A percentile compares a stretch with the other conserved stretches of the same genome.
Evolutionary conservation across 2,113 vertebrate species (phyloP).

Genomic region (Dipodomys merriami): DNA sequence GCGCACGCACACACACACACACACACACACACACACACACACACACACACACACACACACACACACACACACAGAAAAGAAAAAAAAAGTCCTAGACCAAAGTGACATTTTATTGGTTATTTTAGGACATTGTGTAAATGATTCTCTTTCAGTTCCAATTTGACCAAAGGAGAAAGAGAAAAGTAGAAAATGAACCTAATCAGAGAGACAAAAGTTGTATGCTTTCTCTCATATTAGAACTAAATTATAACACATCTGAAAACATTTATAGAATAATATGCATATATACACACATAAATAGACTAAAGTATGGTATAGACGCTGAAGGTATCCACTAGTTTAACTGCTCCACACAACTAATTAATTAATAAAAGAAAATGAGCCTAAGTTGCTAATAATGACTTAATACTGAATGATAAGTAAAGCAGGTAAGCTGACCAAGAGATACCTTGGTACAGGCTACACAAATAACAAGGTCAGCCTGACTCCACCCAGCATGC

Average conservation of each 20-base stretch:
- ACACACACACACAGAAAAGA: no score
- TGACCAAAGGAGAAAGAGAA: neutral
- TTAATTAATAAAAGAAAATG: neutral
- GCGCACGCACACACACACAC: no score
- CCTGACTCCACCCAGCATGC: neutral
- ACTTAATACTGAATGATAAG: neutral
- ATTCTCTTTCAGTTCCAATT: neutral
- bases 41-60: no score
- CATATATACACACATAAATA: no score
- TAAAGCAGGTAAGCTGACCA: neutral
- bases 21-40: no score
- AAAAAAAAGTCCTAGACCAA: neutral
- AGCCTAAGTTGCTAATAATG: neutral
- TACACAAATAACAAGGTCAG: neutral
- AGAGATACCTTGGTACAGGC: neutral
- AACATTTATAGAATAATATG: no score
- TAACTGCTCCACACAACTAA: no score
- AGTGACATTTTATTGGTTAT: conserved; percentile 27
- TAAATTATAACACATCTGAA: no score
- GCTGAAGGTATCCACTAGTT: no score
- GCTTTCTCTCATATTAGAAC: no score
- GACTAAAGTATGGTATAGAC: no score
- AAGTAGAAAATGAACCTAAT: conserved; percentile 26
- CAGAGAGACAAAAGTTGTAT: no score
- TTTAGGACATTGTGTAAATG: neutral